Base-by-base conservation (phyloP, 2,888 invertebrate genomes). In the Lasioglossum zephyrum region DNA sequence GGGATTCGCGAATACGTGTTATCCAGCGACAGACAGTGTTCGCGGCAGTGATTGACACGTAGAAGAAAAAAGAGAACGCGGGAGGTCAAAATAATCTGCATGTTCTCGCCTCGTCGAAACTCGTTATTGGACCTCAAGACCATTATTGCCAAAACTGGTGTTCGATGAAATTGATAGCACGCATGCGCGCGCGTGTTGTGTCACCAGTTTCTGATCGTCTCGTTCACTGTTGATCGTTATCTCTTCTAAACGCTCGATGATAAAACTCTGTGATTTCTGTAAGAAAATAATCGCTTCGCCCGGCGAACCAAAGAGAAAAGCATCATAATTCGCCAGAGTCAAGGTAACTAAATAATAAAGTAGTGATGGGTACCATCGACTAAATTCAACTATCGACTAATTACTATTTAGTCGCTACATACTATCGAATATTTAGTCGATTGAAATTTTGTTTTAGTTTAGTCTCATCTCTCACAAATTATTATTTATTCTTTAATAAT, bases 101-200 rank as follows among this genome's bases (percentile, higher is more conserved):
- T 26, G 31, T 18, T 18, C 31, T 16, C 8, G 31, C 57, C n/a
- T 9, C 57, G 57, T 4, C 57, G 57, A 22, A 53, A n/a, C 53
- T 53, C 26, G 26, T 63, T 41, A 41, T 41, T 63, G 60, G 26
- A 31, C 16, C 13, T 16, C 18, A 18, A 63, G 31, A 16, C 63
- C 63, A 41, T 47, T 73, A 66, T 77, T 79, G 26, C 74, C 57
- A 66, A 85, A 81, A 69, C 44, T 36, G 47, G 47, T 18, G 49
- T 53, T 36, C 31, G 53, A 31, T 22, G 41, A 73, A 72, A 77
- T 53, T 36, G 69, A 22, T 63, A 44, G 11, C 36, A 66, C 86
- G 89, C 90, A 88, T 84, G 90, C 90, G 89, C 82, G 36, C 49
- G n/a, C 53, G 1, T 4, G 1, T 57, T 73, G 73, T 79, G 82